phyloP scores from a whole-genome alignment of 2,797 vertebrate species.

The Darevskia mixta region DNA sequence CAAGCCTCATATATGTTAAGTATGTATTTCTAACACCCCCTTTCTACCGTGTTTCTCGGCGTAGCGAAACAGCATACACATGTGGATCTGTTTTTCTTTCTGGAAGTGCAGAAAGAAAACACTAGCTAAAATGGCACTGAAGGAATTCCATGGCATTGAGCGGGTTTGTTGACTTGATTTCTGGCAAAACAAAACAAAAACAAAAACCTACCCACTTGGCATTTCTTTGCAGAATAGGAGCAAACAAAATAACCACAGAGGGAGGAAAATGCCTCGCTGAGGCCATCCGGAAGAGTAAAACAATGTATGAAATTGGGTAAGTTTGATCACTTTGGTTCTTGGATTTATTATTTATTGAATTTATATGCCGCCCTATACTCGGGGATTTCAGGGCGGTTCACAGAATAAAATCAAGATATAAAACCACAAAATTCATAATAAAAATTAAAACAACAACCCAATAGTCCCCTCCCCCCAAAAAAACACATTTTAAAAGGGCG shows the following conservation, averaged over 20 bases:
- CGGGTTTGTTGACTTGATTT: neutral
- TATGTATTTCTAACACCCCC: slow-evolving; percentile 66
- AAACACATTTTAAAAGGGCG: too few relatives aligned
- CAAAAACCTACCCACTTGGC: neutral
- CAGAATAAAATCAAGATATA: too few relatives aligned
- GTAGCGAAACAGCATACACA: neutral
- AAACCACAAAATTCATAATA: too few relatives aligned
- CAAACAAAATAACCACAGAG: slow-evolving; percentile 88
- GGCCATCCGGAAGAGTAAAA: slow-evolving; percentile 88
- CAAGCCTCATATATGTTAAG: slow-evolving; percentile 87
- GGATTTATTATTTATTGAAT: too few relatives aligned
- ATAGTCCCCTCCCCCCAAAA: too few relatives aligned
- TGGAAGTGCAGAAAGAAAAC: too few relatives aligned
- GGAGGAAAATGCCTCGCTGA: slow-evolving; percentile 87
- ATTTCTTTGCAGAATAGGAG: slow-evolving; percentile 84
- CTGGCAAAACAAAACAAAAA: neutral
- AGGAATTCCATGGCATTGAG: neutral
- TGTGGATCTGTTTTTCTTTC: neutral
- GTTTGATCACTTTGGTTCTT: slow-evolving; percentile 37
- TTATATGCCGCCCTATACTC: too few relatives aligned
- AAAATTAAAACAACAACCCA: too few relatives aligned
- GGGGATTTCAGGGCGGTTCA: too few relatives aligned
- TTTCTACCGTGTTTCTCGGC: neutral
- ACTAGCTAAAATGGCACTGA: neutral
- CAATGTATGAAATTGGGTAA: slow-evolving; percentile 92